Evolutionary conservation across 2,888 invertebrate species (phyloP), one percentile per base, ranked within the genome.

Genomic region (Argyresthia goedartella): DNA sequence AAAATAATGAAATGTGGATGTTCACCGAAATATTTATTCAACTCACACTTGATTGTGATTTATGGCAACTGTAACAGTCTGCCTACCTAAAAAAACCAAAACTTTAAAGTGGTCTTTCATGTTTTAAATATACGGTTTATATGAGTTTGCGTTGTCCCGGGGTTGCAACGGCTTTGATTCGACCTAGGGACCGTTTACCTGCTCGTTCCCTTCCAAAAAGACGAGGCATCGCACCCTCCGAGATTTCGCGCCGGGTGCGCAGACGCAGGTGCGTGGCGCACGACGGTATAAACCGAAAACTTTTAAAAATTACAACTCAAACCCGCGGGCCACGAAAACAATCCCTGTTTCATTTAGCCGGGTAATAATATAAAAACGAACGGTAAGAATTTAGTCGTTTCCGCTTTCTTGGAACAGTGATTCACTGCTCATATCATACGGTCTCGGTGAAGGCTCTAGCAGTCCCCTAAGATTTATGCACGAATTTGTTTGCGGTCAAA

Each of bases 331-430:
- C 55, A 71, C 41, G 13, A 53, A 14, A 14, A 48, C 49, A 34
- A 33, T 49, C 10, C 39, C 33, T 41, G 43, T 54, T 54, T 53
- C 44, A 57, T 66, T 71, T 63, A 53, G 73, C 61, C 72, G 76
- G 71, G 57, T 76, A 71, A 71, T 67, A 73, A 60, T 71, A 69
- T 76, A 79, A 77, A 80, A 79, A 63, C 65, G 73, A 71, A 67
- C 67, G 71, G 60, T 63, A 65, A 78, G 80, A 80, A 81, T 82
- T 81, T 69, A 67, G 78, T 73, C 71, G 81, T 81, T 82, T 84
- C 82, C 84, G 84, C 76, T 81, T 81, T 81, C 82, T 77, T 71
- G 75, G 80, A 80, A 81, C 72, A 60, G 75, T 82, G 84, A 84
- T 75, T 84, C 82, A 84, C 72, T 73, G 76, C 78, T 25, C 25